These are phyloP conservation scores for Strigamia transsilvanica DNA, from an alignment of 2,888 invertebrate genomes.

Conservation along the genomic window DNA sequence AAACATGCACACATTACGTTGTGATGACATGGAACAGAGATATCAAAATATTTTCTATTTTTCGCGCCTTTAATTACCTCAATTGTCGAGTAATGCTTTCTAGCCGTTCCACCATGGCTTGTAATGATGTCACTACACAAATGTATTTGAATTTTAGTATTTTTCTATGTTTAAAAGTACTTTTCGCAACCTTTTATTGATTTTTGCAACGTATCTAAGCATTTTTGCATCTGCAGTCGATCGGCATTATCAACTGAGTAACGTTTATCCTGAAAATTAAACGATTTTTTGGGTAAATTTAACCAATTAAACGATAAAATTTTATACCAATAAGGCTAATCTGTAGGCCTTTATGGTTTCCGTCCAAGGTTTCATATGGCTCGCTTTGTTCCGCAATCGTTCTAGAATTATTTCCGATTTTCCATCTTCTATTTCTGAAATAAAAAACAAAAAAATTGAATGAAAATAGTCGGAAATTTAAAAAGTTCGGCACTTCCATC, in stretches of 20 bases:
- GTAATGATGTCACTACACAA: conserved; percentile 77
- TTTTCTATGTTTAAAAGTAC: not conserved
- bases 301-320: too few species aligned
- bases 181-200: conserved; percentile 75
- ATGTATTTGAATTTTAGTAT: conserved; percentile 46
- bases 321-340: conserved; percentile 80
- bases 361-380: conserved; percentile 80
- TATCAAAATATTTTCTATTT: conserved; percentile 23
- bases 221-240: conserved; percentile 85
- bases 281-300: too few species aligned
- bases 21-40: not conserved
- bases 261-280: conserved; percentile 77
- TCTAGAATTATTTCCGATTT: conserved; percentile 92
- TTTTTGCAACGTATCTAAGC: conserved; percentile 89
- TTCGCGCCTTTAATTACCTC: conserved; percentile 69
- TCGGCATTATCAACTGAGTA: conserved; percentile 87
- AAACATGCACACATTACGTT: conserved; percentile 25
- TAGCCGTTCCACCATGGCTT: conserved; percentile 89
- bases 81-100: conserved; percentile 90
- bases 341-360: conserved; percentile 89
- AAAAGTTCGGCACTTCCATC: not conserved
- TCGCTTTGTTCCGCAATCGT: conserved; percentile 82
- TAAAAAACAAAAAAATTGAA: not conserved
- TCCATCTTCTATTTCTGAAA: conserved; percentile 67
- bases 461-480: not conserved